A percentile compares a stretch with the other conserved stretches of the same genome.
phyloP scores from a whole-genome alignment of 2,888 invertebrate species.

The Melanotus villosus region DNA sequence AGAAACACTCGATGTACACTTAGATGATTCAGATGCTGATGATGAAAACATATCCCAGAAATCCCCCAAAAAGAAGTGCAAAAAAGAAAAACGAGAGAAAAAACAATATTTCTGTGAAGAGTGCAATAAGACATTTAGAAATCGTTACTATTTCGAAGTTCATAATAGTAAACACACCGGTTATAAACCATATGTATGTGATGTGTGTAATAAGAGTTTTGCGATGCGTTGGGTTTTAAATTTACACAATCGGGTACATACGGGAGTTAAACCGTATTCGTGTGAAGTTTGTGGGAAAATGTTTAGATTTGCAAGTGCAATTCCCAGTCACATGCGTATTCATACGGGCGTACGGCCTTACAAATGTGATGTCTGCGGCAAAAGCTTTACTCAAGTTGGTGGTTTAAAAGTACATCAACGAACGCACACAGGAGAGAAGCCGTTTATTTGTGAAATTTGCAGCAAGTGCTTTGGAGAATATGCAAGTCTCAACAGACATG shows the following conservation, averaged over 20 bases:
- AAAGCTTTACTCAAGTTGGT: conserved; percentile 28
- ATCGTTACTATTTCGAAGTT: conserved; percentile 35
- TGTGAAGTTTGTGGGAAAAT: conserved; percentile 41
- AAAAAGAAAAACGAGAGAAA: neutral
- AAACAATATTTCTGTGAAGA: conserved; percentile 27
- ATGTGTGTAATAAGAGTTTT: conserved; percentile 36
- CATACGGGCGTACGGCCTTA: conserved; percentile 40
- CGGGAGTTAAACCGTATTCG: conserved; percentile 35
- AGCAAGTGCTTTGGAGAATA: conserved; percentile 42
- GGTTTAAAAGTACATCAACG: conserved; percentile 39
- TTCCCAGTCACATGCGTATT: conserved; percentile 35
- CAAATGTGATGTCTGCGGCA: conserved; percentile 32
- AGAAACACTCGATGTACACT: neutral
- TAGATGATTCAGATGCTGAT: neutral
- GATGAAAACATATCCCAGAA: neutral
- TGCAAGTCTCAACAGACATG: conserved; percentile 36
- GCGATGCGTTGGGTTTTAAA: conserved; percentile 41
- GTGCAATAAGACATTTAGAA: conserved; percentile 38
- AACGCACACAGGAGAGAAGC: conserved; percentile 42
- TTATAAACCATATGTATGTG: conserved; percentile 38
- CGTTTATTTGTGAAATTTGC: conserved; percentile 43
- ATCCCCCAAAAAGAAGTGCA: neutral
- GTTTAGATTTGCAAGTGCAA: conserved; percentile 34
- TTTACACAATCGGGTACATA: conserved; percentile 33
- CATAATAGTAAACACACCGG: conserved; percentile 41